phyloP scores from a whole-genome alignment of 2,797 vertebrate genomes.

The Leptoclinus maculatus region DNA sequence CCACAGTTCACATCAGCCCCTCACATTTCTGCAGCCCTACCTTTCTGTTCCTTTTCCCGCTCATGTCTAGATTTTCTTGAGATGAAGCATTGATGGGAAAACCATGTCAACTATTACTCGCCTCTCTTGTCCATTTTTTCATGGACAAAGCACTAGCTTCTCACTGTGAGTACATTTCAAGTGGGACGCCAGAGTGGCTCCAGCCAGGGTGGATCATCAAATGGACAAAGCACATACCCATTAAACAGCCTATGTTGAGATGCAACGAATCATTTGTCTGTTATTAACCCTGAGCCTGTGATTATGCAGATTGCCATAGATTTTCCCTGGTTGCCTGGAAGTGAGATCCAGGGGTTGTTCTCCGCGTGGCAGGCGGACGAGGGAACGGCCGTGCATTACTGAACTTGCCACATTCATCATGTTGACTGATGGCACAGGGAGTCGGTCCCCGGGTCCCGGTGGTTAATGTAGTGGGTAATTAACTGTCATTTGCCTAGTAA shows the following conservation, averaged over 20 bases:
- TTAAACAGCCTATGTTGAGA: constrained; percentile 88
- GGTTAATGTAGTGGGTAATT: constrained; percentile 99
- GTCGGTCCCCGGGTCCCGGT: constrained; percentile 96
- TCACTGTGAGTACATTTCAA: constrained; percentile 34
- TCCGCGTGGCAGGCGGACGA: constrained; percentile 92
- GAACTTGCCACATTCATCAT: constrained; percentile 99
- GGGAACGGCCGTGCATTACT: constrained; percentile 95
- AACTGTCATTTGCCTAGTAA: constrained; percentile 99
- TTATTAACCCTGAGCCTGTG: constrained; percentile 99
- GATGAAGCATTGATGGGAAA: constrained; percentile 8
- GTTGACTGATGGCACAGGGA: constrained; percentile 99
- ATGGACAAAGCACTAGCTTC: constrained; percentile 29
- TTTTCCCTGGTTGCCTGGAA: constrained; percentile 94
- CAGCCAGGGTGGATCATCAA: constrained; percentile 77
- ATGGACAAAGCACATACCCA: constrained; percentile 83
- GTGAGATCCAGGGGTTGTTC: constrained; percentile 97
- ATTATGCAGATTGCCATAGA: constrained; percentile 99
- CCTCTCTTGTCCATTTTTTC: neutral
- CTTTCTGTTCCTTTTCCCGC: neutral
- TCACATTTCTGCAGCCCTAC: neutral
- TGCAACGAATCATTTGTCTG: constrained; percentile 99
- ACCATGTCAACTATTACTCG: neutral
- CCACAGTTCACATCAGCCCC: constrained; percentile 11
- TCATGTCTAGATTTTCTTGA: neutral
- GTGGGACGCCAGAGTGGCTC: constrained; percentile 38